These are phyloP conservation scores for Dicyrtoma fusca DNA, from an alignment of 2,888 invertebrate species.

Conservation along the genomic window DNA sequence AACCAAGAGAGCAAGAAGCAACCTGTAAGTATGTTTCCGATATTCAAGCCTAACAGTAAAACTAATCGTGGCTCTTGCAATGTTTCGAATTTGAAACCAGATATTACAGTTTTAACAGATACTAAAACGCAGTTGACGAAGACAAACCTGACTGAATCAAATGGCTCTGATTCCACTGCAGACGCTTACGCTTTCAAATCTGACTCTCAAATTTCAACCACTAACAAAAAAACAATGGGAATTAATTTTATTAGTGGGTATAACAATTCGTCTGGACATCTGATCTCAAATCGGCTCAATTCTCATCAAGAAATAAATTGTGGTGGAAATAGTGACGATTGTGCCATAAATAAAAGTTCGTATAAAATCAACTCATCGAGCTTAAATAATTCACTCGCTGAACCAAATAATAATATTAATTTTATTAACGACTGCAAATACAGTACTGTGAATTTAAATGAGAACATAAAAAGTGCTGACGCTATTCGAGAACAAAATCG, in stretches of 20 bases:
- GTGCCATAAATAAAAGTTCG: constrained; percentile 17
- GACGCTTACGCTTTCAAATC: not conserved
- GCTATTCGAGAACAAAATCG: constrained; percentile 26
- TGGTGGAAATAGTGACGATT: not conserved
- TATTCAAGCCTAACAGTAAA: constrained; percentile 4
- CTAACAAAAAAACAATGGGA: not conserved
- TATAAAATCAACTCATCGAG: constrained; percentile 17
- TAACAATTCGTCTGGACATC: not conserved
- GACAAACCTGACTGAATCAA: not conserved
- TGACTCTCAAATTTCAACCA: not conserved
- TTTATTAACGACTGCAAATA: constrained; percentile 5
- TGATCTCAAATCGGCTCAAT: not conserved
- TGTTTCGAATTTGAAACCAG: constrained; percentile 4
- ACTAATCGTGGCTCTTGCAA: not conserved
- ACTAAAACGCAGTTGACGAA: not conserved
- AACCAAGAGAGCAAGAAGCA: not conserved
- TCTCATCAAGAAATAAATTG: not conserved
- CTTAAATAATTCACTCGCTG: constrained; percentile 1
- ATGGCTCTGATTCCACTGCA: constrained; percentile 16
- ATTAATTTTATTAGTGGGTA: not conserved
- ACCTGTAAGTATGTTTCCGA: not conserved
- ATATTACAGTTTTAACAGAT: constrained; percentile 5
- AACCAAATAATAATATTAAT: constrained; percentile 13
- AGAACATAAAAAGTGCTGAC: constrained; percentile 17
- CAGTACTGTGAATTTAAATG: not conserved